Percentiles rank a stretch among this genome's conserved stretches.
These are phyloP conservation scores for Meriones unguiculatus DNA, from an alignment of 2,113 vertebrate genomes.

Conservation along the genomic window DNA sequence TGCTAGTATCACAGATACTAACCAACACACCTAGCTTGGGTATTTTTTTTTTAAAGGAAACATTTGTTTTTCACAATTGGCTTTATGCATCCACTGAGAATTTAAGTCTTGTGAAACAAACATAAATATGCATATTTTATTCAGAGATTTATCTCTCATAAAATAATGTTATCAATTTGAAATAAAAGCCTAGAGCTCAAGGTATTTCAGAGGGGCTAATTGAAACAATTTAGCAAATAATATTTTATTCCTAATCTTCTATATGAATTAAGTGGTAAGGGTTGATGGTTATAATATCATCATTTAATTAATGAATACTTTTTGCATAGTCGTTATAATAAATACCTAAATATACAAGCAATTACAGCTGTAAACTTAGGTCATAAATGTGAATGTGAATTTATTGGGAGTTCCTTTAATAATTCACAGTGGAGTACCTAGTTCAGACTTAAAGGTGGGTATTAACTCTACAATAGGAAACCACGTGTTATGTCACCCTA, in stretches of 20 bases:
- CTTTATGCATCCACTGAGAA: background rate
- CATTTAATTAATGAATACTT: constrained; percentile 69
- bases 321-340: constrained; percentile 14
- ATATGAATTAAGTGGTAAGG: constrained; percentile 57
- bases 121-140: background rate
- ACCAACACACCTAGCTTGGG: background rate
- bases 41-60: background rate
- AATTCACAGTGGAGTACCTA: background rate
- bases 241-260: constrained; percentile 61
- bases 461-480: background rate
- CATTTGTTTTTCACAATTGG: background rate
- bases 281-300: constrained; percentile 58
- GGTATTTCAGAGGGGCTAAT: constrained; percentile 59
- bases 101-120: constrained; percentile 25
- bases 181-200: background rate
- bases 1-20: background rate
- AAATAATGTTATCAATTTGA: background rate
- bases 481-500: background rate
- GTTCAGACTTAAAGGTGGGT: background rate
- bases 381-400: constrained; percentile 12
- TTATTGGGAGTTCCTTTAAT: constrained; percentile 10
- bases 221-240: constrained; percentile 62
- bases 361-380: background rate
- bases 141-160: background rate
- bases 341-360: constrained; percentile 62